Evolutionary conservation across 2,113 vertebrate species (phyloP), one percentile per base, ranked within the genome.

Genomic region (Carollia perspicillata): DNA sequence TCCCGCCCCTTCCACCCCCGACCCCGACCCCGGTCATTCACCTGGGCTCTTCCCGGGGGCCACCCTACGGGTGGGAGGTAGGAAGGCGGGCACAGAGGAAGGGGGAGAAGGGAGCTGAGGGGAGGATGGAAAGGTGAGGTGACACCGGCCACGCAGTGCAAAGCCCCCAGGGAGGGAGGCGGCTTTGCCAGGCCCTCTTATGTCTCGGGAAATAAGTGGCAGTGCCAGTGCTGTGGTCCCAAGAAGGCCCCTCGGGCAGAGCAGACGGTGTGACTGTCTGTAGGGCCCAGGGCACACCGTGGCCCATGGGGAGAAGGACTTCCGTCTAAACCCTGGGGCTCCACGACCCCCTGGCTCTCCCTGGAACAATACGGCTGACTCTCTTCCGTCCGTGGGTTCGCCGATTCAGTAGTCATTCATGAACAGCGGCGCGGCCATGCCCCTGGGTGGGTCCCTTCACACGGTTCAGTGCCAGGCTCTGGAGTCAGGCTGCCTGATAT

Each of bases 41-140:
- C 37, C 13, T 3, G 26, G 35, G 28, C 37, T 40, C 51, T 10
- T 47, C 63, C 72, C 74, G 30, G 2, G 16, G 1, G 9, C 33
- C 44, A 11, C 23, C 30, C 0, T 0, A 0, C 0, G 8, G 71
- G n/a, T 1, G 18, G 35, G 7, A 69, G 71, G 33, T 3, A 53
- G 0, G 0, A 12, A 12, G 63, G 20, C 40, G 65, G 47, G 35
- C 44, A 5, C 0, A 1, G n/a, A 9, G 17, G 42, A 35, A 42
- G 37, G 20, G 20, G 33, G 75, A 55, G 51, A 40, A 26, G 53
- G 53, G 33, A 74, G 28, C 26, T 18, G 2, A 5, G 18, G 71
- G 33, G 11, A 74, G 90, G 35, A 30, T 1, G 6, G n/a, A n/a
- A 33, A 84, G 35, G 30, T 35, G 51, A 78, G n/a, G 26, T 0